Evolutionary conservation across 2,113 vertebrate genomes (phyloP).

Genomic region (Myotis brandtii): DNA sequence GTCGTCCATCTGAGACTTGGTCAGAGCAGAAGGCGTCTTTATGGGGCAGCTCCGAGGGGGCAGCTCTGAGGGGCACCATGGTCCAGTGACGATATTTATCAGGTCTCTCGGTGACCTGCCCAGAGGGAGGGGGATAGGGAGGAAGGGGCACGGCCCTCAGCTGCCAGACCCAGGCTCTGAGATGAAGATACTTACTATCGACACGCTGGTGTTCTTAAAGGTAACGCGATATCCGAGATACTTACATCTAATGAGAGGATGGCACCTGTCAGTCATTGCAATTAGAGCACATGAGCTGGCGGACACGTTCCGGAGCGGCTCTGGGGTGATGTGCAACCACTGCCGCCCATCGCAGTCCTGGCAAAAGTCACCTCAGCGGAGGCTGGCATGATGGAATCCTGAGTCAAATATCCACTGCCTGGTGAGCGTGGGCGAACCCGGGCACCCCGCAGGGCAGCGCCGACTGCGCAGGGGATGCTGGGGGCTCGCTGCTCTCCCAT

Average conservation of each 20-base stretch:
- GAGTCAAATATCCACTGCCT: conserved; percentile 45
- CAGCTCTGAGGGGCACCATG: background rate
- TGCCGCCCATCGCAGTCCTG: too few species aligned
- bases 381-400: background rate
- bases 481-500: background rate
- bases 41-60: background rate
- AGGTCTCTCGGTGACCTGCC: too few species aligned
- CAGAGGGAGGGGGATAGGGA: too few species aligned
- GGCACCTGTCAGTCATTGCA: conserved; percentile 73
- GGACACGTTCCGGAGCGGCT: too few species aligned
- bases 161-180: background rate
- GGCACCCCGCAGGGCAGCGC: background rate
- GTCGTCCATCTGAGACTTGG: background rate
- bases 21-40: background rate
- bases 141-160: too few species aligned
- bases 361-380: background rate
- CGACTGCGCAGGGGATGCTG: conserved; percentile 28
- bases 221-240: conserved; percentile 65
- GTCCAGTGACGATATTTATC: too few species aligned
- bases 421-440: conserved; percentile 57
- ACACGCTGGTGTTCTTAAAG: conserved; percentile 56
- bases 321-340: too few species aligned
- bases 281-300: conserved; percentile 50
- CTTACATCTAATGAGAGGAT: conserved; percentile 73
- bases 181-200: conserved; percentile 10